These are phyloP conservation scores for Eudasyphora cyanicolor DNA, from an alignment of 2,888 invertebrate species.

Conservation along the genomic window DNA sequence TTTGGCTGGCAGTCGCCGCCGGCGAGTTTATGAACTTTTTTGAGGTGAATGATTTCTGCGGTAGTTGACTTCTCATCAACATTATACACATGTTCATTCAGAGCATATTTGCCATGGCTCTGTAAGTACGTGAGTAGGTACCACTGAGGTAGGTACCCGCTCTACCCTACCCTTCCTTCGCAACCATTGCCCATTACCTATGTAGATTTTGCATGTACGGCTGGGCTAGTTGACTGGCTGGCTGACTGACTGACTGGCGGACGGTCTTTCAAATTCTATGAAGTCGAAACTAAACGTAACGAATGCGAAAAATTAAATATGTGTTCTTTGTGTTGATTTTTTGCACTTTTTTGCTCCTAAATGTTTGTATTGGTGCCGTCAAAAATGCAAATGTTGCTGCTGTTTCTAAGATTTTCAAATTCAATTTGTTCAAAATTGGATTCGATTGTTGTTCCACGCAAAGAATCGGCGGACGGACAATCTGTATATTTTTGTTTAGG, in stretches of 20 bases:
- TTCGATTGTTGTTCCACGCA: constrained; percentile 50
- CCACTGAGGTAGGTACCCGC: background rate
- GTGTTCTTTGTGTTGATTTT: constrained; percentile 28
- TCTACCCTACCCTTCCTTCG: no score
- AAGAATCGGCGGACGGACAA: constrained; percentile 13
- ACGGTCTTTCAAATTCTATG: constrained; percentile 23
- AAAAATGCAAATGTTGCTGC: constrained; percentile 62
- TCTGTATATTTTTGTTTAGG: constrained; percentile 45
- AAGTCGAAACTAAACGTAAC: constrained; percentile 47
- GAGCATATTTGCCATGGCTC: background rate
- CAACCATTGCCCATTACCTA: no score
- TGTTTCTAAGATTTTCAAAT: constrained; percentile 48
- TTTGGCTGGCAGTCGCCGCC: background rate
- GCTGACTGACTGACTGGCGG: background rate
- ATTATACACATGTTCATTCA: constrained; percentile 56
- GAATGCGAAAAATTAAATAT: constrained; percentile 19
- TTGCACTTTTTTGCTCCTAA: constrained; percentile 50
- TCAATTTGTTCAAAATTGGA: constrained; percentile 59
- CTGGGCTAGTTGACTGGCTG: background rate
- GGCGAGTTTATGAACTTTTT: constrained; percentile 66
- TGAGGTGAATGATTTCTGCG: constrained; percentile 68
- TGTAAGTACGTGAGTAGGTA: background rate
- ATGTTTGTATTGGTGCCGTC: constrained; percentile 66
- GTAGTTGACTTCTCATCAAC: constrained; percentile 64
- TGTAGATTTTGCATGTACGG: background rate